A percentile compares a stretch with the other conserved stretches of the same genome.
phyloP scores from a whole-genome alignment of 2,888 invertebrate genomes.

The Trichogramma evanescens region DNA sequence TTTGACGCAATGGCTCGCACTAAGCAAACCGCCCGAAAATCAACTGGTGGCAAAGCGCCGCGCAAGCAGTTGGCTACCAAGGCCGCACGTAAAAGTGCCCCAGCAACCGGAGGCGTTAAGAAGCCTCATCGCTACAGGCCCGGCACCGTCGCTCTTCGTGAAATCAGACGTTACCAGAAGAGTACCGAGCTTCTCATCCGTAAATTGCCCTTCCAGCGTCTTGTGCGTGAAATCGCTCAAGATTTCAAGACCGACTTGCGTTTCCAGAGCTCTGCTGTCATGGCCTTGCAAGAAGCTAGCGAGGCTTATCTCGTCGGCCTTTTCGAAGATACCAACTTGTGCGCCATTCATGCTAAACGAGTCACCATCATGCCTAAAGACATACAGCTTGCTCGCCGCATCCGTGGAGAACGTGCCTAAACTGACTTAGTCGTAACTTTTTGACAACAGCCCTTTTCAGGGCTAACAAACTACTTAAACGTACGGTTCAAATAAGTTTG shows the following conservation, averaged over 20 bases:
- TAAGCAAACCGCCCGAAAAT: conserved; percentile 49
- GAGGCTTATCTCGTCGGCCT: conserved; percentile 58
- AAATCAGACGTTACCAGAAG: conserved; percentile 67
- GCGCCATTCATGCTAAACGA: conserved; percentile 9
- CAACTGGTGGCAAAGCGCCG: conserved; percentile 50
- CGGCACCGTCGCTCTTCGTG: conserved; percentile 63
- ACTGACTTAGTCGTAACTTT: neutral
- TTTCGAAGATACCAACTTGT: conserved; percentile 8
- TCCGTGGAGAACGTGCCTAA: conserved; percentile 10
- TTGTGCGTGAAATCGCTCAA: conserved; percentile 67
- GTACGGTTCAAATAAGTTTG: too few species aligned
- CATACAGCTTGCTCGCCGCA: conserved; percentile 5
- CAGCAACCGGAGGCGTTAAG: conserved; percentile 66
- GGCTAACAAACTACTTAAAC: neutral
- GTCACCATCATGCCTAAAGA: conserved; percentile 10
- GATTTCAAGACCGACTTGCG: conserved; percentile 66
- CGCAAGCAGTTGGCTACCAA: conserved; percentile 66
- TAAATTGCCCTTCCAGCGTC: conserved; percentile 64
- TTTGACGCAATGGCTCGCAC: conserved; percentile 59
- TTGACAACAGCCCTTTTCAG: conserved; percentile 9
- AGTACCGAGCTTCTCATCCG: conserved; percentile 65
- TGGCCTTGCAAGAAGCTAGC: conserved; percentile 59
- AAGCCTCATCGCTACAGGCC: conserved; percentile 66
- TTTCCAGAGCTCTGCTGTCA: conserved; percentile 60
- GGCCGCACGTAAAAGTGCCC: conserved; percentile 64